Evolutionary conservation across 2,113 vertebrate genomes (phyloP), one percentile per base, ranked within the genome.

Genomic region (Struthidea cinerea): DNA sequence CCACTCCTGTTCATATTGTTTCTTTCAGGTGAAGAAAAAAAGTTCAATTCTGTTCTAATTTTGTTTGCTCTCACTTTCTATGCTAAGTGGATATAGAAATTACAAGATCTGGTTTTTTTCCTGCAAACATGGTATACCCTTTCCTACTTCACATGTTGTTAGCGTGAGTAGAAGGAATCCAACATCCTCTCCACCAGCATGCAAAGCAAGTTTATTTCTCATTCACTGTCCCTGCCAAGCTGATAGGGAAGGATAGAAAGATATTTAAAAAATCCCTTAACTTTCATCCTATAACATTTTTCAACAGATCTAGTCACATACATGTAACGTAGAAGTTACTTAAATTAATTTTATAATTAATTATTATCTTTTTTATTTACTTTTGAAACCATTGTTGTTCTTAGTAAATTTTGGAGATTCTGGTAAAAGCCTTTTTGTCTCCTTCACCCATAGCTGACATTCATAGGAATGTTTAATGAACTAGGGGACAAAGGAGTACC

Each of bases 111-210:
- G 30, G 2, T 46, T 55, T 82, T 67, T 67, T 73, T 52, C 39
- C 50, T 68, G 23, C 32, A 50, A 84, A n/a, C 10, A n/a, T 9
- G 13, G 6, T 13, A 42, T 57, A 85, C 17, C 20, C 30, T 44
- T 65, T 89, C 44, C 39, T 61, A 33, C n/a, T 85, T 92, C 75
- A 64, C 27, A 53, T 0, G 0, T 41, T 52, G 61, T 19, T 53
- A 61, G 46, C 0, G 0, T n/a, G 16, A 39, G 26, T 39, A 50
- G 64, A 46, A 73, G 30, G 41, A 81, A 37, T 71, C 10, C 26
- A 82, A 46, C 7, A 61, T 13, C 28, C 13, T 55, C 33, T 79
- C 41, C 23, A 16, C 2, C 12, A 27, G 9, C 28, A 46, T 35
- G 19, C 11, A 87, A 69, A 93, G 11, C 9, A 75, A 65, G 11